Evolutionary conservation across 2,113 vertebrate genomes (phyloP), one percentile per base, ranked within the genome.

Genomic region (Bubalus kerabau): DNA sequence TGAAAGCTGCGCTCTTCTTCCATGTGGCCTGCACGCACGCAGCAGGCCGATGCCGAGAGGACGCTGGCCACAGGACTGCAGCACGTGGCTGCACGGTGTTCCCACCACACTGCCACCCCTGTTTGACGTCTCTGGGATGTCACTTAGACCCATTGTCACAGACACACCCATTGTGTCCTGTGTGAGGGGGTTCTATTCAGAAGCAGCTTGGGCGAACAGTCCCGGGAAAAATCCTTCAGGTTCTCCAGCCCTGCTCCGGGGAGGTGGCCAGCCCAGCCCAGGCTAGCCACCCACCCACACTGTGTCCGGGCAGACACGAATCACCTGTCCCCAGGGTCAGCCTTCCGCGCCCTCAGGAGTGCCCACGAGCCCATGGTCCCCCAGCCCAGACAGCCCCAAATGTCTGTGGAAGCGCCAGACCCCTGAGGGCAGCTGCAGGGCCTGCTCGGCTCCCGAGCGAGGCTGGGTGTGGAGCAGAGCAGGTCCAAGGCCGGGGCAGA

Each of bases 1-100:
- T 40, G 59, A 43, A 52, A 46, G 40, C n/a, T 7, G 9, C 15
- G 10, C 26, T 26, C 26, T 30, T 23, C 64, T 52, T 23, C n/a
- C 30, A 23, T 3, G 21, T 4, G 9, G n/a, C 26, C n/a, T 7
- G 6, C 0, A 3, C 4, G 11, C 36, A 11, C 0, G 2, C 19
- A 5, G 1, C 3, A 8, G 54, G n/a, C 7, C n/a, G 50, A 6
- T 3, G 46, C 78, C 1, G 1, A 19, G 84, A 56, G 76, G 67
- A 81, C 3, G 28, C 7, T 26, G 14, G 13, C 62, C 32, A 6
- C 3, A 10, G 90, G 32, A 54, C n/a, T 10, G 14, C 2, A 8
- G 60, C 13, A 19, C 0, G 8, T 32, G 21, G 36, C 4, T 60
- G 40, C 52, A 43, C 50, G 14, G 6, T 57, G 46, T 8, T 32